Base-by-base conservation (phyloP, 2,888 invertebrate species). In the Rhimphoctona megacephalus region DNA sequence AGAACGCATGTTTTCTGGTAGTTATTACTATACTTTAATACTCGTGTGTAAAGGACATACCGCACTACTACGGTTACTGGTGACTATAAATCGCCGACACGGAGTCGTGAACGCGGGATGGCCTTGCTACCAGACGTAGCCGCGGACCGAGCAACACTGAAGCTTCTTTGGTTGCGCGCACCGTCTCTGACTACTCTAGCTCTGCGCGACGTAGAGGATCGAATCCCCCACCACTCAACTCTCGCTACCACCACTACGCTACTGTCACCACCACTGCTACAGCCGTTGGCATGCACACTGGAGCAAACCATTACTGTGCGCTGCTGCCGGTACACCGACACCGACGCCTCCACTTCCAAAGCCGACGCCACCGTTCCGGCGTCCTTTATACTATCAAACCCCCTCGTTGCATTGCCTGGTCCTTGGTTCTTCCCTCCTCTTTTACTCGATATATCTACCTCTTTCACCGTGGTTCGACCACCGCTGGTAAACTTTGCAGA, bases 1-100 rank as follows among this genome's bases (percentile, higher is more conserved):
- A 17, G 52, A 78, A 30, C 95, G 95, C 95, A 95, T 94, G 95
- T 94, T 94, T 25, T 94, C 94, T 36, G 43, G 25, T 17, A n/a
- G 30, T 17, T 69, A n/a, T 64, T 22, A 72, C 72, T 36, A 39
- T 3, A 66, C 19, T 33, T 73, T 49, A 46, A 43, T n/a, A 77
- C 19, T 61, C 66, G 57, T 33, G 14, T 61, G 49, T 30, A 70
- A 43, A 61, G 2, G 30, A 43, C 84, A 39, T n/a, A 57, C 17
- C 39, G 52, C 39, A 85, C 54, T 61, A 30, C 36, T 64, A 19
- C 52, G 61, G 43, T 69, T 19, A 61, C 46, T 43, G 14, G 49
- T 67, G 64, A 52, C 49, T 81, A 64, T 22, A 70, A n/a, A 67
- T 46, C 49, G 19, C 61, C 43, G 74, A 49, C 25, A 25, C 66